Percentiles rank a stretch among this genome's conserved stretches.
These are phyloP conservation scores for Syritta pipiens DNA, from an alignment of 2,888 invertebrate genomes.

Conservation along the genomic window DNA sequence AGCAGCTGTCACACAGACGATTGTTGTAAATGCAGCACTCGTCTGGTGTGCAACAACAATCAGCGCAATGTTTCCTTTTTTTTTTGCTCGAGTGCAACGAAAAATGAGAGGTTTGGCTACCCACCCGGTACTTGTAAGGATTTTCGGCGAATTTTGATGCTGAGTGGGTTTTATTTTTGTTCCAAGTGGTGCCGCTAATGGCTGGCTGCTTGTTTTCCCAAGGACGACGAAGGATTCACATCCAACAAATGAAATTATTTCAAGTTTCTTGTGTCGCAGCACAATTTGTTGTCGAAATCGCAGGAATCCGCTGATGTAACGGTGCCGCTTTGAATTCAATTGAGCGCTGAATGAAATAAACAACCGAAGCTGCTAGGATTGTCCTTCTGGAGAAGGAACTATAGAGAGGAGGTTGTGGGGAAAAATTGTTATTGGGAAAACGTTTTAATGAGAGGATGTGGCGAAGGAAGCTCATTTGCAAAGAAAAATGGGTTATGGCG, in stretches of 20 bases:
- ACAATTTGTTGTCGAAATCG: constrained; percentile 20
- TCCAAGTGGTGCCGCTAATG: not conserved
- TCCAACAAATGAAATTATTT: constrained; percentile 27
- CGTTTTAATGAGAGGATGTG: too few species aligned
- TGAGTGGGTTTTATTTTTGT: constrained; percentile 10
- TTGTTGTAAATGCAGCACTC: constrained; percentile 25
- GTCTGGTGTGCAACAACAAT: not conserved
- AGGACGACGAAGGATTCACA: constrained; percentile 6
- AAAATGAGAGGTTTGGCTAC: too few species aligned
- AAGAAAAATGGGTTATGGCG: too few species aligned
- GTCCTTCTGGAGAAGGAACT: too few species aligned
- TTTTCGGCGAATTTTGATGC: constrained; percentile 1
- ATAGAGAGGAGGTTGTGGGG: too few species aligned
- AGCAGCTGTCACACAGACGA: constrained; percentile 51
- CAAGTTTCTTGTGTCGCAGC: constrained; percentile 9
- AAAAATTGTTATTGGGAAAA: too few species aligned
- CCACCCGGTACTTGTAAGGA: not conserved
- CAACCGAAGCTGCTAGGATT: too few species aligned
- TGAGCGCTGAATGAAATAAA: too few species aligned
- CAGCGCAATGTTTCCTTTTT: constrained; percentile 1
- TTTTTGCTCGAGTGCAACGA: too few species aligned
- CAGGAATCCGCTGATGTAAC: too few species aligned
- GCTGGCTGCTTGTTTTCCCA: constrained; percentile 4
- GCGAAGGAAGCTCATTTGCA: too few species aligned
- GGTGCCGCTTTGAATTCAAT: too few species aligned